These are phyloP conservation scores for Eidolon helvum DNA, from an alignment of 2,113 vertebrate genomes.

Conservation along the genomic window DNA sequence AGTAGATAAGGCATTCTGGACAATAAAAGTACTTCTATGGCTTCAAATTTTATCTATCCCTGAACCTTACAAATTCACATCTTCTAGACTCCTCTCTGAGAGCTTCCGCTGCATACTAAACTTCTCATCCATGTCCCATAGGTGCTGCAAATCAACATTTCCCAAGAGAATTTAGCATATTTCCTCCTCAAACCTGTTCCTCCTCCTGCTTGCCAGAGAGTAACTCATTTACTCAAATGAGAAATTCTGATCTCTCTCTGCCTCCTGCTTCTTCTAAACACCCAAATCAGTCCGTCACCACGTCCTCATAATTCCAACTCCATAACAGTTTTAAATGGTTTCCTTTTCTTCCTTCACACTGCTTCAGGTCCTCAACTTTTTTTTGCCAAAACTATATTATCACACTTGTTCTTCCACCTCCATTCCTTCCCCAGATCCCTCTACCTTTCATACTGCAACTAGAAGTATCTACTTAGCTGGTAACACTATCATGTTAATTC, in stretches of 20 bases:
- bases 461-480: background rate
- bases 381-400: background rate
- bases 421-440: background rate
- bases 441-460: background rate
- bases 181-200: background rate
- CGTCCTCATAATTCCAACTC: conserved; percentile 37
- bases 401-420: background rate
- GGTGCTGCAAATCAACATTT: background rate
- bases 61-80: background rate
- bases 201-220: background rate
- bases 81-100: background rate
- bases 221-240: background rate
- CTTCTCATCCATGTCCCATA: background rate
- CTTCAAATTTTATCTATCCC: background rate
- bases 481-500: conserved; percentile 20
- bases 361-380: background rate
- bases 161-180: background rate
- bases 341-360: background rate
- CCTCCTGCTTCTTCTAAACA: conserved; percentile 35
- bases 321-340: background rate
- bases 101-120: background rate
- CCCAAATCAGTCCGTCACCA: conserved; percentile 34
- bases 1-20: background rate
- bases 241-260: background rate
- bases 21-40: background rate